phyloP scores from a whole-genome alignment of 2,797 vertebrate species.

The Xiphorhynchus erythropygius region DNA sequence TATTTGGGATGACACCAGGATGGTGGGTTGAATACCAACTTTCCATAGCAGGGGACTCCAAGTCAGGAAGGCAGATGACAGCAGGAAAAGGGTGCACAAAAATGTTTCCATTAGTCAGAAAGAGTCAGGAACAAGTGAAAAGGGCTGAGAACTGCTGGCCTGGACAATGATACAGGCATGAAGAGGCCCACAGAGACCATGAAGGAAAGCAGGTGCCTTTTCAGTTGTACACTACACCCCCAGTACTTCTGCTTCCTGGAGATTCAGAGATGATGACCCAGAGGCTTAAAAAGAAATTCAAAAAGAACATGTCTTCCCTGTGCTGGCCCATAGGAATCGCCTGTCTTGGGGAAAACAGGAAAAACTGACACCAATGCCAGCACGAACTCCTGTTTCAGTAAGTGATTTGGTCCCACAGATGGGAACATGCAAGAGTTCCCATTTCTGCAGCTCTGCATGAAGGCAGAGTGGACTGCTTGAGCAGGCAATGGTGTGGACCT shows the following conservation, averaged over 20 bases:
- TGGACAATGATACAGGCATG: not conserved
- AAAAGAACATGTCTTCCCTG: not conserved
- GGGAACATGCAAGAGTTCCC: not conserved
- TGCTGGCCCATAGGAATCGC: not conserved
- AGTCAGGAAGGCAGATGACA: not conserved
- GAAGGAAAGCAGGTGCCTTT: not conserved
- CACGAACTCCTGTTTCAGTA: not conserved
- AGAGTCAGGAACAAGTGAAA: not conserved
- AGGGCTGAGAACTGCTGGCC: not conserved
- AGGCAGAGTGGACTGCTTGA: not conserved
- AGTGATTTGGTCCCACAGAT: not conserved
- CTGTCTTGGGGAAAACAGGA: not conserved
- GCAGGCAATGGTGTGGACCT: not conserved
- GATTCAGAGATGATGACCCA: not conserved
- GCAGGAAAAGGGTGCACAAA: not conserved
- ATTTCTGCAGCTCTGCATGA: not conserved
- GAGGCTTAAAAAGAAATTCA: not conserved
- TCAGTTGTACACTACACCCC: not conserved
- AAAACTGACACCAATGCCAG: not conserved
- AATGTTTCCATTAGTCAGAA: not conserved
- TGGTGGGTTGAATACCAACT: not conserved
- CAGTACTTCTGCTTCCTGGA: not conserved
- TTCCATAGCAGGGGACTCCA: not conserved
- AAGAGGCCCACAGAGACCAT: rapidly evolving
- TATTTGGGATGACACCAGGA: not conserved